These are phyloP conservation scores for Terebella lapidaria DNA, from an alignment of 2,888 invertebrate species.

Conservation along the genomic window DNA sequence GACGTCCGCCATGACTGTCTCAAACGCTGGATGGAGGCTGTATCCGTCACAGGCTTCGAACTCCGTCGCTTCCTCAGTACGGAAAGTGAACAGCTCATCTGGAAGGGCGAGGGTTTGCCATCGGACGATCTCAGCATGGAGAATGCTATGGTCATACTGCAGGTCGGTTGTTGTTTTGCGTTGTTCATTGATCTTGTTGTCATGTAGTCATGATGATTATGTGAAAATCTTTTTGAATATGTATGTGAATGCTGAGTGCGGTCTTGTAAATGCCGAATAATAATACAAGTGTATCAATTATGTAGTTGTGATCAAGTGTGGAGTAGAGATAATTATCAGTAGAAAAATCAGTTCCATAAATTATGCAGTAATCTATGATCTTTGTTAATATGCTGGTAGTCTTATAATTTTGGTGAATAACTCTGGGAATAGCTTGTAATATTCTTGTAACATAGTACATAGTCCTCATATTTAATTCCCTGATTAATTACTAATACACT, in stretches of 20 bases:
- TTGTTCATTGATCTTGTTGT: neutral
- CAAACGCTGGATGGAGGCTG: slow-evolving; percentile 52
- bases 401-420: no score
- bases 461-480: no score
- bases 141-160: slow-evolving; percentile 74
- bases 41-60: slow-evolving; percentile 19
- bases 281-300: slow-evolving; percentile 40
- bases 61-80: slow-evolving; percentile 61
- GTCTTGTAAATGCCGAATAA: slow-evolving; percentile 33
- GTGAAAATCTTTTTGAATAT: neutral
- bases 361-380: no score
- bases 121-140: slow-evolving; percentile 73
- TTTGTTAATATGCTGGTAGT: no score
- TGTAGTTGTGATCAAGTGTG: no score
- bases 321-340: no score
- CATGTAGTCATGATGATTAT: neutral
- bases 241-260: neutral
- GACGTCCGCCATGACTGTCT: slow-evolving; percentile 61
- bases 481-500: no score
- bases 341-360: no score
- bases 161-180: no score
- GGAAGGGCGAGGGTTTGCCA: slow-evolving; percentile 81
- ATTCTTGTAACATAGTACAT: no score
- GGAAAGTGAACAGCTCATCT: slow-evolving; percentile 74
- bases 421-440: no score